These are phyloP conservation scores for Phataginus tricuspis DNA, from an alignment of 2,797 vertebrate genomes.

Conservation along the genomic window DNA sequence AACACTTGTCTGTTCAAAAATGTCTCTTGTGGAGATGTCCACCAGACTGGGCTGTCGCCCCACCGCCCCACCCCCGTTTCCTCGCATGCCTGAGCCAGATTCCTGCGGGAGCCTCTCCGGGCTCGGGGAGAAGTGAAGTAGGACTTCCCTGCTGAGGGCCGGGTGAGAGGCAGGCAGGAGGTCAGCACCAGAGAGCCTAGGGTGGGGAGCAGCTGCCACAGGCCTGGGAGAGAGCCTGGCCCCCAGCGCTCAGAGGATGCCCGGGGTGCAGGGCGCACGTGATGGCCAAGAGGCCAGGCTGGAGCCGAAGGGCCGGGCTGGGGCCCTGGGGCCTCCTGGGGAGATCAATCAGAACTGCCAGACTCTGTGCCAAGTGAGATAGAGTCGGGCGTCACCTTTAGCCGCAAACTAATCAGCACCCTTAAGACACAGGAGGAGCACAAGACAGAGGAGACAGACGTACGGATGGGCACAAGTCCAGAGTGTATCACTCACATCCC, in stretches of 20 bases:
- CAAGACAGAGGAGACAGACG: accelerated
- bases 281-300: background rate
- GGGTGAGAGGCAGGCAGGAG: background rate
- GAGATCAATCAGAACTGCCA: background rate
- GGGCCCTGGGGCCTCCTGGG: background rate
- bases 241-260: background rate
- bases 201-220: too few species aligned
- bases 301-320: background rate
- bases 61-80: accelerated
- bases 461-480: background rate
- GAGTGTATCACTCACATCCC: background rate
- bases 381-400: background rate
- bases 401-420: background rate
- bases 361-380: background rate
- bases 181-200: background rate
- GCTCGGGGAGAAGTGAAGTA: background rate
- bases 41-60: background rate
- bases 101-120: background rate
- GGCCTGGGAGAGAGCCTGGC: background rate
- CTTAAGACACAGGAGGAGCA: background rate
- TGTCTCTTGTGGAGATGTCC: background rate
- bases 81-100: background rate
- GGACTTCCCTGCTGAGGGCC: background rate
- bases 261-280: background rate
- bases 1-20: background rate